Percentiles rank a stretch among this genome's conserved stretches.
Conservation (phyloP, 2,113 vertebrate species). For the Panthera tigris region DNA sequence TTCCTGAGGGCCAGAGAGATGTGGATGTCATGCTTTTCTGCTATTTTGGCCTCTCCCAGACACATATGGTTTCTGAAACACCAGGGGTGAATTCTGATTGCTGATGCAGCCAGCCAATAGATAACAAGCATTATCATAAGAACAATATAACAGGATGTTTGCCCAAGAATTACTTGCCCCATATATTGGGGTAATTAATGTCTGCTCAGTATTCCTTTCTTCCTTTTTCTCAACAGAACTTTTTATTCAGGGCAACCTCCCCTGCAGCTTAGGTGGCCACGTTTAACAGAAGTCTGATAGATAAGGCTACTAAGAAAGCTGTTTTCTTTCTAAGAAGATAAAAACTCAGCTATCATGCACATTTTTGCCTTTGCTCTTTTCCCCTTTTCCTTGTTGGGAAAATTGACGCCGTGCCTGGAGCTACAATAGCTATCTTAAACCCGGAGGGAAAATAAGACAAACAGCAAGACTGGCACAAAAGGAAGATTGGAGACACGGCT, state of each 20-base stretch:
- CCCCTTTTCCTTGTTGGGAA: not conserved
- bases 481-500: not conserved
- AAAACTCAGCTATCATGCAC: not conserved
- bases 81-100: not conserved
- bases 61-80: not conserved
- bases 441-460: not conserved
- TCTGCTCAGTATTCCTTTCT: not conserved
- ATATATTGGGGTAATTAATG: not conserved
- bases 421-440: not conserved
- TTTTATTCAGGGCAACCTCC: not conserved
- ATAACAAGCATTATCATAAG: not conserved
- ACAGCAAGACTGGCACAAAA: not conserved
- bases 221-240: not conserved
- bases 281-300: not conserved
- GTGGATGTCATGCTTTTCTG: not conserved
- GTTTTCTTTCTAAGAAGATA: not conserved
- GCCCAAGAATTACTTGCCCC: not conserved
- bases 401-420: not conserved
- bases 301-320: not conserved
- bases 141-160: not conserved
- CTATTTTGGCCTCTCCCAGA: not conserved
- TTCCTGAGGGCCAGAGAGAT: not conserved
- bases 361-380: not conserved
- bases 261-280: not conserved
- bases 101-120: not conserved